phyloP scores from a whole-genome alignment of 2,797 vertebrate species.

The Diceros bicornis region DNA sequence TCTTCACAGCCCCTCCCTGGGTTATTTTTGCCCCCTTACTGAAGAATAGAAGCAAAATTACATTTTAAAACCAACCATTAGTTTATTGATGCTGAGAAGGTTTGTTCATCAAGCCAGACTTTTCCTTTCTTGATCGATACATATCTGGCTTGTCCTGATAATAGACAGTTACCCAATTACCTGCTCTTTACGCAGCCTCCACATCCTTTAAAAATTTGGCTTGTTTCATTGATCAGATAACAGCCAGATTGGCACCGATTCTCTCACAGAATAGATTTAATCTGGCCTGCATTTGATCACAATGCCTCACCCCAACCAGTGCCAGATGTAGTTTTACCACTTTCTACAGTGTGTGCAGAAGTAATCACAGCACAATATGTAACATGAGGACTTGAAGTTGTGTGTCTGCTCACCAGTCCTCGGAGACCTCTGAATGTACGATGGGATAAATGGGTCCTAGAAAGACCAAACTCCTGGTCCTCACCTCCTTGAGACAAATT shows the following conservation, averaged over 20 bases:
- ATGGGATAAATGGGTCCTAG: neutral
- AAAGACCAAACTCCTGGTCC: neutral
- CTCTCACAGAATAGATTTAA: conserved; percentile 54
- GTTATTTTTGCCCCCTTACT: conserved; percentile 1
- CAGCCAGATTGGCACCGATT: conserved; percentile 31
- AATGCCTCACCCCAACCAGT: neutral
- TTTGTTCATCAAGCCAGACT: conserved; percentile 79
- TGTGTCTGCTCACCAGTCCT: neutral
- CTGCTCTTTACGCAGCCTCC: conserved; percentile 47
- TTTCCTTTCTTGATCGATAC: conserved; percentile 77
- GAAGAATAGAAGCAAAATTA: conserved; percentile 68
- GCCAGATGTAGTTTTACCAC: neutral
- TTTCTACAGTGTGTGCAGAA: neutral
- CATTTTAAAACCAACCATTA: conserved; percentile 77
- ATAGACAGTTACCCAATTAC: conserved; percentile 79
- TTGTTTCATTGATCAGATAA: conserved; percentile 53
- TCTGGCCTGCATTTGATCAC: conserved; percentile 74
- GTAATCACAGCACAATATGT: neutral
- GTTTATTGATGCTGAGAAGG: conserved; percentile 73
- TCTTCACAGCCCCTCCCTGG: neutral
- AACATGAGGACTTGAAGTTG: rapidly evolving
- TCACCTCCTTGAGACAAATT: neutral
- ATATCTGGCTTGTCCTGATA: conserved; percentile 53
- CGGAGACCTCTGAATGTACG: neutral
- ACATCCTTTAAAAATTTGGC: conserved; percentile 28